Percentiles rank a stretch among this genome's conserved stretches.
Conservation (phyloP, 2,888 invertebrate species). For the Nemurella pictetii region DNA sequence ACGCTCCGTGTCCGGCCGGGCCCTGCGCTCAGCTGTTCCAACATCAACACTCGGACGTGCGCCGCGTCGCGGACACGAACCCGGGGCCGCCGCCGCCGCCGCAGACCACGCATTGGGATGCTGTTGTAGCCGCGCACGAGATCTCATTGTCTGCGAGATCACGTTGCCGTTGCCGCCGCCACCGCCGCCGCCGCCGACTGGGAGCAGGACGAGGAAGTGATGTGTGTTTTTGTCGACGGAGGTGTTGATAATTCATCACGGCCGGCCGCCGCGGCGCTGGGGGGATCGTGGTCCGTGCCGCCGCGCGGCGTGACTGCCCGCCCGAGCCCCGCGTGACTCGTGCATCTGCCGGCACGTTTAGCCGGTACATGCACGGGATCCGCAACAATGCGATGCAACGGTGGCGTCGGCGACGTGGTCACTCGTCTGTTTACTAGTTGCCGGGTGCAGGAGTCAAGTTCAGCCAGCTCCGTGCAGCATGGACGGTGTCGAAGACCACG, state of each 20-base stretch:
- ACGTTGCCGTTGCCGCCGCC: neutral
- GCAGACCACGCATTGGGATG: neutral
- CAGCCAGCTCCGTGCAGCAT: too few relatives aligned
- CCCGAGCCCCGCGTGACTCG: conserved; percentile 17
- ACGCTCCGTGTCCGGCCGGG: too few relatives aligned
- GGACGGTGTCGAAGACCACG: neutral
- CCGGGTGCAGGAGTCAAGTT: too few relatives aligned
- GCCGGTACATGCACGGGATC: neutral
- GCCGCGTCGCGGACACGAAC: neutral
- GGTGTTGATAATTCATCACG: conserved; percentile 31
- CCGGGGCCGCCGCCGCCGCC: neutral
- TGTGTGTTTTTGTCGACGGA: conserved; percentile 18
- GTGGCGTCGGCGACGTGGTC: too few relatives aligned
- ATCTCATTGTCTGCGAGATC: neutral
- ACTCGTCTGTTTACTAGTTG: too few relatives aligned
- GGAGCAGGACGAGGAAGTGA: conserved; percentile 1
- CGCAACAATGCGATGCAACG: neutral
- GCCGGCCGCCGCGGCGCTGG: neutral
- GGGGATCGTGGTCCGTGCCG: conserved; percentile 12
- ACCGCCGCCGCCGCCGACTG: neutral
- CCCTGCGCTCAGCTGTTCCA: neutral
- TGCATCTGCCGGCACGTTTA: neutral
- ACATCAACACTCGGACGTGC: neutral
- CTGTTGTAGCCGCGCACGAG: neutral
- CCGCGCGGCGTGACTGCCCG: neutral